Evolutionary conservation across 1,140 invertebrate species (phyloP).

Genomic region (Alviniconcha marisindica): DNA sequence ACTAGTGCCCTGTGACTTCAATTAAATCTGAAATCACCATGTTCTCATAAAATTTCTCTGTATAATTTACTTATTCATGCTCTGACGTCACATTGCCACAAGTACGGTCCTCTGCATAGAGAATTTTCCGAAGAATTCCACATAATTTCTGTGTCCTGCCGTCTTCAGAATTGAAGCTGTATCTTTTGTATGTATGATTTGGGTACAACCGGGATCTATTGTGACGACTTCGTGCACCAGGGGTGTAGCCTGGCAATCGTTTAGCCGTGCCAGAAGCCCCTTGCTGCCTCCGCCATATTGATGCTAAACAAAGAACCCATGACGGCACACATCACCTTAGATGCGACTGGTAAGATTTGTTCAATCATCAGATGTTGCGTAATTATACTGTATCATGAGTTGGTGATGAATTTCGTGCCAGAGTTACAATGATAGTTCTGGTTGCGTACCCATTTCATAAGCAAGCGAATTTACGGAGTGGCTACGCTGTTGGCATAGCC

Average conservation of each 20-base stretch:
- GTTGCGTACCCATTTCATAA: background rate
- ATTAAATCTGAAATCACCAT: background rate
- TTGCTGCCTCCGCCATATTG: constrained; percentile 20
- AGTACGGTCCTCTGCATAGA: background rate
- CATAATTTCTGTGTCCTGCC: background rate
- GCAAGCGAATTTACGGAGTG: too few relatives aligned
- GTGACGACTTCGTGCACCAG: background rate
- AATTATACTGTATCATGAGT: too few relatives aligned
- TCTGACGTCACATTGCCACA: constrained; percentile 6
- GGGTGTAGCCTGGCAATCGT: background rate
- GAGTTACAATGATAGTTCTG: background rate
- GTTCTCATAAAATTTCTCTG: background rate
- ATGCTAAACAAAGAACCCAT: constrained; percentile 13
- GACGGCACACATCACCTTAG: constrained; percentile 18
- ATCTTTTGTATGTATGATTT: background rate
- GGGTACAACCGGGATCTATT: background rate
- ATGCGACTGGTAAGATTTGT: constrained; percentile 14
- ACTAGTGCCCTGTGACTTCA: background rate
- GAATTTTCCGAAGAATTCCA: background rate
- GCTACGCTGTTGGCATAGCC: too few relatives aligned
- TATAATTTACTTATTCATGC: background rate
- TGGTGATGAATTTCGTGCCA: too few relatives aligned
- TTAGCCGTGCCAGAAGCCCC: too few relatives aligned
- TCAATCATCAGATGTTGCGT: too few relatives aligned
- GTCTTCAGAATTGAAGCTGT: background rate